Evolutionary conservation across 2,113 vertebrate genomes (phyloP).

Genomic region (Dryoscopus gambensis): DNA sequence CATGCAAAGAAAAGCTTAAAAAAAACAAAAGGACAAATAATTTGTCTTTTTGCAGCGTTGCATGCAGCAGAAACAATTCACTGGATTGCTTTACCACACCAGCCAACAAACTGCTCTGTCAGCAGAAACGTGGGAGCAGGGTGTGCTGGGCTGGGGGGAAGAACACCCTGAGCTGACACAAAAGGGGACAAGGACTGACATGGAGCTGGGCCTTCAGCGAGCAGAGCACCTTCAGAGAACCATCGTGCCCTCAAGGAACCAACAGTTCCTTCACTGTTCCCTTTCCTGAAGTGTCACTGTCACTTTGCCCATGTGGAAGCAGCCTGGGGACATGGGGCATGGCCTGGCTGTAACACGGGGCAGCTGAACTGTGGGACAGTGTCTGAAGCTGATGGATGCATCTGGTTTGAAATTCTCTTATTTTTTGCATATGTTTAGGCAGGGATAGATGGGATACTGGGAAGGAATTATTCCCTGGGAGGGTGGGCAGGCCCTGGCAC

Average conservation of each 20-base stretch:
- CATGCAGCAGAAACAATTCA: not conserved
- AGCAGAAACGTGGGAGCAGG: not conserved
- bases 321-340: not conserved
- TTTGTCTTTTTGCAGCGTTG: not conserved
- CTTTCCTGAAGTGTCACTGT: not conserved
- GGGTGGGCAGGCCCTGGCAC: not conserved
- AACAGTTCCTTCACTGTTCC: not conserved
- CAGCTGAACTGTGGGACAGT: not conserved
- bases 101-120: not conserved
- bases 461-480: not conserved
- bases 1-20: not conserved
- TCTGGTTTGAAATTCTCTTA: not conserved
- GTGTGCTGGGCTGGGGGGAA: not conserved
- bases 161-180: not conserved
- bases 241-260: not conserved
- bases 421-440: not conserved
- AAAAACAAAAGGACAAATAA: not conserved
- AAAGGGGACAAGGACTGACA: not conserved
- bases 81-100: not conserved
- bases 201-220: not conserved
- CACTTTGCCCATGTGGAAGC: not conserved
- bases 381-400: not conserved
- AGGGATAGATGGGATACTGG: rapidly evolving
- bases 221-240: not conserved
- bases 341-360: not conserved